A percentile compares a stretch with the other conserved stretches of the same genome.
Evolutionary conservation across 1,140 invertebrate genomes (phyloP).

Genomic region (Rhizoglyphus robini): DNA sequence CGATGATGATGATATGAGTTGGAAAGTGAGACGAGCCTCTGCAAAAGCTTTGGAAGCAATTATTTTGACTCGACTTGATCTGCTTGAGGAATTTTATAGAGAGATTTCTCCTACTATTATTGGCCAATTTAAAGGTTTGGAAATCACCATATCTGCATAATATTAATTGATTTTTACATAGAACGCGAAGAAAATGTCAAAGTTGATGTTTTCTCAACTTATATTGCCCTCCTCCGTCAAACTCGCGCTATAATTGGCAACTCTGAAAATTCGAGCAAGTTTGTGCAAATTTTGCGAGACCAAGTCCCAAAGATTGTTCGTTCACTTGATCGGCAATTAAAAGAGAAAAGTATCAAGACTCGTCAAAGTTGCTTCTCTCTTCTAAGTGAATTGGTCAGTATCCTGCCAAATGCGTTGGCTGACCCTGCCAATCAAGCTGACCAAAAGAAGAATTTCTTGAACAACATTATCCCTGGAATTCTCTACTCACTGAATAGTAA

Average conservation of each 20-base stretch:
- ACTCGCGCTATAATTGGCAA: conserved; percentile 55
- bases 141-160: conserved; percentile 42
- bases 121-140: conserved; percentile 78
- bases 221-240: conserved; percentile 78
- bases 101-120: conserved; percentile 77
- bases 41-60: conserved; percentile 95
- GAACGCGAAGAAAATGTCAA: conserved; percentile 98
- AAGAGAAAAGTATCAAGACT: conserved; percentile 83
- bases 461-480: conserved; percentile 71
- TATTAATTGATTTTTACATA: conserved; percentile 28
- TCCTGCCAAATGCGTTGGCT: conserved; percentile 71
- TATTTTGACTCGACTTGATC: conserved; percentile 75
- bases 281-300: conserved; percentile 31
- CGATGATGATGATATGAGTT: conserved; percentile 98
- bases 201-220: conserved; percentile 91
- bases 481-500: conserved; percentile 76
- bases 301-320: conserved; percentile 63
- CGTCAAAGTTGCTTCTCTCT: conserved; percentile 80
- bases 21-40: conserved; percentile 86
- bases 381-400: conserved; percentile 73
- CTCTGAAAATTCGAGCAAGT: conserved; percentile 25
- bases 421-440: conserved; percentile 49
- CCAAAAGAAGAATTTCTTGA: conserved; percentile 10
- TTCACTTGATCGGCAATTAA: conserved; percentile 75
- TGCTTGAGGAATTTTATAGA: conserved; percentile 76